Base-by-base conservation (phyloP, 2,888 invertebrate species). In the Volucella zonaria region DNA sequence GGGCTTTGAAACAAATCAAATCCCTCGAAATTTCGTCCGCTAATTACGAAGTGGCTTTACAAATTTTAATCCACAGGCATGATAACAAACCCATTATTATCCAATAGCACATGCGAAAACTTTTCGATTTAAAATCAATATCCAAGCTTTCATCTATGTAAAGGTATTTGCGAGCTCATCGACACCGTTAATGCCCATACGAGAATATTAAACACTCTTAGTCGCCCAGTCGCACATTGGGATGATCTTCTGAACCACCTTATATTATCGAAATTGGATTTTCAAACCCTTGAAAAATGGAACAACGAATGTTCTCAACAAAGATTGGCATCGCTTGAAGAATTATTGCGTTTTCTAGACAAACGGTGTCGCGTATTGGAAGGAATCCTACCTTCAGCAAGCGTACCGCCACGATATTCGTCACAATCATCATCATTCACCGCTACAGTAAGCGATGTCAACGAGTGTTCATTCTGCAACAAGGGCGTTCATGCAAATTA, bases 221-320 rank as follows among this genome's bases (percentile, higher is more conserved):
- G 54, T 54, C 54, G 31, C 6, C 54, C n/a, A n/a, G 54, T 54
- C 6, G 12, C 31, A 2, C 54, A 54, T 38, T 54, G 18, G 54
- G n/a, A 38, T n/a, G 54, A 54, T 54, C 31, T 54, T 3, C 9
- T 54, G 6, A 31, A 8, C n/a, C 38, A 18, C 18, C 1, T 1
- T 1, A 18, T 23, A 23, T 38, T 11, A 6, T 54, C 23, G n/a
- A 54, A 23, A 54, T n/a, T 54, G n/a, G 31, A 54, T n/a, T 54
- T 54, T 23, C 31, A 12, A 14, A 31, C 12, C 18, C 18, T 2
- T 23, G 18, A 23, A 23, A 23, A 23, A 31, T 54, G 54, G 54
- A 31, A 54, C 9, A 38, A 31, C 12, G 31, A 54, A 9, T 31
- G 18, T 23, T 23, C 1, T 23, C 2, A 23, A 23, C 18, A 23